Conservation (phyloP, 2,797 vertebrate species). For the Dicrostonyx torquatus region DNA sequence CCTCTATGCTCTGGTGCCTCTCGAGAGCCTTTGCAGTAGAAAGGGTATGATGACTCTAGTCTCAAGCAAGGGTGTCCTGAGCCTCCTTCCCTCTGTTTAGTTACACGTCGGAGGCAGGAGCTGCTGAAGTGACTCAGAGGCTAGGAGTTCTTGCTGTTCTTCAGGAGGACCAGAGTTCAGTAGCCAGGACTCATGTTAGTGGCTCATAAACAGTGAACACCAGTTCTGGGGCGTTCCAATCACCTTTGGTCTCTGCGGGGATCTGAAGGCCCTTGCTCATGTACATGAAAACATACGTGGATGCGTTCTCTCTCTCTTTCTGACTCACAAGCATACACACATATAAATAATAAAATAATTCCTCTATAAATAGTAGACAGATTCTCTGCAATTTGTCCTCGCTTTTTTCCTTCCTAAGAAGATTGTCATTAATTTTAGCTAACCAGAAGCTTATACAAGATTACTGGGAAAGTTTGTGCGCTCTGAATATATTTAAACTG, state of each 20-base stretch:
- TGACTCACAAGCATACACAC: neutral
- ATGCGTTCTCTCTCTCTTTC: neutral
- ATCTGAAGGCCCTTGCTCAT: neutral
- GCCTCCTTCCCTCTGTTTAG: neutral
- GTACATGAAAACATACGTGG: neutral
- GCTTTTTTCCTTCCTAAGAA: constrained; percentile 7
- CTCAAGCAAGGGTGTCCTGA: neutral
- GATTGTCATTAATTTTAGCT: constrained; percentile 27
- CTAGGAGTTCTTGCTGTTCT: neutral
- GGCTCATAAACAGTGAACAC: neutral
- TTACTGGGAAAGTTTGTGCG: constrained; percentile 15
- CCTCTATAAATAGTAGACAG: neutral
- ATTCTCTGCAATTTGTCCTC: constrained; percentile 7
- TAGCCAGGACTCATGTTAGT: neutral
- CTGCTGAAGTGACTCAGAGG: neutral
- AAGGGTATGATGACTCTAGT: neutral
- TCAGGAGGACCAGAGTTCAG: neutral
- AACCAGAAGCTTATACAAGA: constrained; percentile 22
- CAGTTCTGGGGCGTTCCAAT: neutral
- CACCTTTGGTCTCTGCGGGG: neutral
- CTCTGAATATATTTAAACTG: constrained; percentile 48
- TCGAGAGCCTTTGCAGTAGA: neutral
- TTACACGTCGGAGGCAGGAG: neutral
- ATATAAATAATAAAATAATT: neutral
- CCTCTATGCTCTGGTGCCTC: neutral